These are phyloP conservation scores for Pangasianodon gigas DNA, from an alignment of 2,113 vertebrate genomes.

Conservation along the genomic window DNA sequence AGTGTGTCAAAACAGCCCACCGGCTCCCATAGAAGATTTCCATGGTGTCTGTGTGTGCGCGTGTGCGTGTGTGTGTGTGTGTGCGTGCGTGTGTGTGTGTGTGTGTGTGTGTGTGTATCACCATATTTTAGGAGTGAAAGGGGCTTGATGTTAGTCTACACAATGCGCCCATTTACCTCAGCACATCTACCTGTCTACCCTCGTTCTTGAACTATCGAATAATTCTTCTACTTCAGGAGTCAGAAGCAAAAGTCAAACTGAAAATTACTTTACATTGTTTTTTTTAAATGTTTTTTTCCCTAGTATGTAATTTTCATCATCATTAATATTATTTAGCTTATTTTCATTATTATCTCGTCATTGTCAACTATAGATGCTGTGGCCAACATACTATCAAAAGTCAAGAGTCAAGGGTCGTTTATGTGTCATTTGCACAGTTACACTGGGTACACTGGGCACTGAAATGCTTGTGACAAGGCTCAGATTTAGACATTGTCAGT, in stretches of 20 bases:
- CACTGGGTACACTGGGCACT: too few relatives aligned
- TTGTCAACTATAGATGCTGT: background rate
- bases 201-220: background rate
- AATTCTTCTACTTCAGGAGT: background rate
- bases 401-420: too few relatives aligned
- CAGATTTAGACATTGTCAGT: too few relatives aligned
- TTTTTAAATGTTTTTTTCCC: background rate
- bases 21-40: slow-evolving; percentile 9
- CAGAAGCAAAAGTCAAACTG: background rate
- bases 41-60: background rate
- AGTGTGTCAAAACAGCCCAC: slow-evolving; percentile 36
- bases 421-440: too few relatives aligned
- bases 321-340: background rate
- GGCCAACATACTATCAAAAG: background rate
- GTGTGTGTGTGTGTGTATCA: background rate
- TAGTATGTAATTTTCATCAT: background rate
- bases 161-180: background rate
- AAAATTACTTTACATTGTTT: background rate
- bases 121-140: background rate
- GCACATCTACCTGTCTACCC: background rate
- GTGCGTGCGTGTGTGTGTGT: background rate
- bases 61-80: background rate
- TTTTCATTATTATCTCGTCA: background rate
- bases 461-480: too few relatives aligned
- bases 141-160: background rate